Evolutionary conservation across 2,113 vertebrate species (phyloP).

Genomic region (Eublepharis macularius): DNA sequence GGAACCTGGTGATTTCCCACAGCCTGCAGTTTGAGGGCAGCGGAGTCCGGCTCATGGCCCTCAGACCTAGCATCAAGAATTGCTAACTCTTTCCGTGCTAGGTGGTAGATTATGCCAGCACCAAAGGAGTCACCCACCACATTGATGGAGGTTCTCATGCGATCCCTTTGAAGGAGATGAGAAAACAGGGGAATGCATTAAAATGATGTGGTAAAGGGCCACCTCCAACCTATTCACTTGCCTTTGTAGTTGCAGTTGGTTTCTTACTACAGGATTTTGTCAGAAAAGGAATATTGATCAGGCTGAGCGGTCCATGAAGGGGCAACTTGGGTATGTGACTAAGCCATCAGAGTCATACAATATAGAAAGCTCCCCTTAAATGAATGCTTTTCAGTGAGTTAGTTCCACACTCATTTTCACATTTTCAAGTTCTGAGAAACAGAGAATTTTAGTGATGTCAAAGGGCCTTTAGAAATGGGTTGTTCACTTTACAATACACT

Average conservation of each 20-base stretch:
- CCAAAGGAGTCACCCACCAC: conserved; percentile 85
- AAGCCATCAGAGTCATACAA: background rate
- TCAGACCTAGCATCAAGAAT: conserved; percentile 66
- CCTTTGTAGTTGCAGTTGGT: background rate
- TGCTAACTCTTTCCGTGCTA: conserved; percentile 76
- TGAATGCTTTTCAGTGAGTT: background rate
- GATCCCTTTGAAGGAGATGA: conserved; percentile 66
- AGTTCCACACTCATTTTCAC: background rate
- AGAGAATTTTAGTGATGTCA: background rate
- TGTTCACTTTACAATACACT: background rate
- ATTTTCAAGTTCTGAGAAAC: background rate
- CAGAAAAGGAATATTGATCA: background rate
- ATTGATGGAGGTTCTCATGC: conserved; percentile 85
- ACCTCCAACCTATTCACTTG: background rate
- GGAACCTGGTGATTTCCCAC: conserved; percentile 54
- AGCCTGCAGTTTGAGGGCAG: conserved; percentile 67
- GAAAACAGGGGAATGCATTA: background rate
- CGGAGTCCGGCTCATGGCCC: conserved; percentile 56
- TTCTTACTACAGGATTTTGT: background rate
- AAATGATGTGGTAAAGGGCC: background rate
- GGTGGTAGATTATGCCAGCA: conserved; percentile 80
- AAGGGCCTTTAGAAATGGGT: background rate
- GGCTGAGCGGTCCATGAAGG: background rate
- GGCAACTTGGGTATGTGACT: background rate
- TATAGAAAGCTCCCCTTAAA: background rate